Percentiles rank a stretch among this genome's conserved stretches.
Conservation (phyloP, 1,140 invertebrate genomes). For the Drosophila busckii region DNA sequence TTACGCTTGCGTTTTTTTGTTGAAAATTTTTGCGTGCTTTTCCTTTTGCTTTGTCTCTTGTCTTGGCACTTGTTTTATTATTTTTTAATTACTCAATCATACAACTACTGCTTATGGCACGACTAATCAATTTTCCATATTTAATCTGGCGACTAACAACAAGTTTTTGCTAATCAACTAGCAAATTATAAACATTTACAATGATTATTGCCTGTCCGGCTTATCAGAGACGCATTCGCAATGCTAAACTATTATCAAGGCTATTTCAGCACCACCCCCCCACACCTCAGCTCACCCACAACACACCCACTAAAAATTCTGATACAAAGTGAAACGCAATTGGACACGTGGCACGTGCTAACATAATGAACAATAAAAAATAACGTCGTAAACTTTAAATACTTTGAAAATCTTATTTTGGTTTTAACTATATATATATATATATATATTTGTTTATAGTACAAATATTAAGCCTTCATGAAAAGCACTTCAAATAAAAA, state of each 20-base stretch:
- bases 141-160: slow-evolving; percentile 34
- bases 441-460: no score
- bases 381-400: no score
- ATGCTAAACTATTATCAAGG: slow-evolving; percentile 61
- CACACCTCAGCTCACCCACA: neutral
- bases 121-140: slow-evolving; percentile 31
- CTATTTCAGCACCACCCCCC: slow-evolving; percentile 17
- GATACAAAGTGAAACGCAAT: slow-evolving; percentile 11
- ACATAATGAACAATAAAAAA: neutral
- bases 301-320: neutral
- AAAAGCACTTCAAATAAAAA: no score
- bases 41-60: slow-evolving; percentile 22
- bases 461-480: no score
- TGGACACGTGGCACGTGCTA: slow-evolving; percentile 58
- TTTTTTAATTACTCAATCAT: slow-evolving; percentile 11
- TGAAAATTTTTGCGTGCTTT: slow-evolving; percentile 54
- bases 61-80: neutral
- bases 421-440: no score
- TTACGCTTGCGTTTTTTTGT: slow-evolving; percentile 57
- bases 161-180: slow-evolving; percentile 52
- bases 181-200: slow-evolving; percentile 73
- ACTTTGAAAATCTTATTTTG: no score
- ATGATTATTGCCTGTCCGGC: slow-evolving; percentile 39
- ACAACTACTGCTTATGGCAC: slow-evolving; percentile 28
- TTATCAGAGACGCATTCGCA: slow-evolving; percentile 39